A percentile compares a stretch with the other conserved stretches of the same genome.
Evolutionary conservation across 2,797 vertebrate genomes (phyloP).

Genomic region (Acanthiza pusilla): DNA sequence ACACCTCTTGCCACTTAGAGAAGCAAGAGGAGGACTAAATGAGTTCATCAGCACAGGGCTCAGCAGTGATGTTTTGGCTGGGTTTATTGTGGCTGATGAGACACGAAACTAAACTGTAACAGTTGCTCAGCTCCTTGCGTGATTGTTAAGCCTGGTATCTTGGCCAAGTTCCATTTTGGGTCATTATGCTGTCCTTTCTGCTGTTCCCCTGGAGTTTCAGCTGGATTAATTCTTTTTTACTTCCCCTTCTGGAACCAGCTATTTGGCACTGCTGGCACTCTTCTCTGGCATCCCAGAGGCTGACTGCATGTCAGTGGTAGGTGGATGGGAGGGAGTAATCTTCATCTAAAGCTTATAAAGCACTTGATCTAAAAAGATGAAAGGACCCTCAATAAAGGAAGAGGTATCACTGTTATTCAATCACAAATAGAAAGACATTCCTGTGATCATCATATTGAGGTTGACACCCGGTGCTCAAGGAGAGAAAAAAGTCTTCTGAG

Average conservation of each 20-base stretch:
- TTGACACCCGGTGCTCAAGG: neutral
- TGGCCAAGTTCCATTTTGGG: constrained; percentile 50
- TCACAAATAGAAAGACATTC: neutral
- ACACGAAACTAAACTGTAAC: constrained; percentile 11
- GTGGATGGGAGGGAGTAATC: neutral
- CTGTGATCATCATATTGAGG: neutral
- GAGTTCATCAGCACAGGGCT: constrained; percentile 1
- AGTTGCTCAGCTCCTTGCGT: constrained; percentile 27
- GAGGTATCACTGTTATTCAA: neutral
- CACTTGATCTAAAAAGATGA: constrained; percentile 33
- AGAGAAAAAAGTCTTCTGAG: neutral
- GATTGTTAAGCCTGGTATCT: constrained; percentile 34
- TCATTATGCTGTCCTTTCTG: constrained; percentile 58
- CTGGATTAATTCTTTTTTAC: constrained; percentile 35
- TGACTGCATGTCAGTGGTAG: constrained; percentile 11
- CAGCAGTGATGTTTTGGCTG: constrained; percentile 34
- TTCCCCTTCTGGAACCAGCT: constrained; percentile 13
- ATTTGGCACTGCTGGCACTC: constrained; percentile 8
- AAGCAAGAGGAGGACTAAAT: neutral
- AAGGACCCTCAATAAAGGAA: constrained; percentile 15
- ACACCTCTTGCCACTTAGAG: constrained; percentile 55
- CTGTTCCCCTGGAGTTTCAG: constrained; percentile 35
- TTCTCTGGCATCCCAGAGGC: constrained; percentile 20
- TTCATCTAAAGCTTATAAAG: constrained; percentile 20
- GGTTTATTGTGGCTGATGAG: neutral